Evolutionary conservation across 2,113 vertebrate genomes (phyloP).

Genomic region (Leucoraja erinaceus): DNA sequence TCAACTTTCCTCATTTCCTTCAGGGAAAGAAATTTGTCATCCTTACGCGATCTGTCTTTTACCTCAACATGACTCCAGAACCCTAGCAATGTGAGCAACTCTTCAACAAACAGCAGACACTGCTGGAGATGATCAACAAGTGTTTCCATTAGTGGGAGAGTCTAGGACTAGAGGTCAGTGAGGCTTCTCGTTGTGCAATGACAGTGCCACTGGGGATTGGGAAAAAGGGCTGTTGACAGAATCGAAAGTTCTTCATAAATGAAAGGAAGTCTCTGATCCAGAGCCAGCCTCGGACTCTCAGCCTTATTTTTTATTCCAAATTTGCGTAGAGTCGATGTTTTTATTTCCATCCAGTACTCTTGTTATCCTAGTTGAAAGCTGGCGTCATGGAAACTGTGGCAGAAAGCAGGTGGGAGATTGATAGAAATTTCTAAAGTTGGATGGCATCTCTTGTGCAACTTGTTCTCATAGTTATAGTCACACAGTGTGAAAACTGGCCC

Average conservation of each 20-base stretch:
- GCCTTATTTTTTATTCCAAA: neutral
- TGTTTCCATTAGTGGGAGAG: no score
- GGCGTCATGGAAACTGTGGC: neutral
- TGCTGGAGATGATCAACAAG: no score
- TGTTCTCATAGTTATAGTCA: no score
- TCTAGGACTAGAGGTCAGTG: neutral
- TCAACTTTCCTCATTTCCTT: no score
- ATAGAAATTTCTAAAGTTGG: neutral
- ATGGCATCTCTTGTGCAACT: neutral
- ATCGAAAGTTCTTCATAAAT: slow-evolving; percentile 17
- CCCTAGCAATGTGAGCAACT: no score
- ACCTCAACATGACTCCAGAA: no score
- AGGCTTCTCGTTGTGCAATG: neutral
- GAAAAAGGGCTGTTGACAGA: neutral
- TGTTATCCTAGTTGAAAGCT: neutral
- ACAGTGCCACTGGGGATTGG: neutral
- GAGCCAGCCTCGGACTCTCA: neutral
- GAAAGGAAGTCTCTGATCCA: slow-evolving; percentile 13
- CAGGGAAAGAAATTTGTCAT: no score
- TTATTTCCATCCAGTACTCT: neutral
- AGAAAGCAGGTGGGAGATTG: neutral
- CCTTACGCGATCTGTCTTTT: no score
- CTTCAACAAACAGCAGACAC: no score
- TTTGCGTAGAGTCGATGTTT: neutral
- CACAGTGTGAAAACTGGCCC: no score